Evolutionary conservation across 2,113 vertebrate species (phyloP).

Genomic region (Herpailurus yagouaroundi): DNA sequence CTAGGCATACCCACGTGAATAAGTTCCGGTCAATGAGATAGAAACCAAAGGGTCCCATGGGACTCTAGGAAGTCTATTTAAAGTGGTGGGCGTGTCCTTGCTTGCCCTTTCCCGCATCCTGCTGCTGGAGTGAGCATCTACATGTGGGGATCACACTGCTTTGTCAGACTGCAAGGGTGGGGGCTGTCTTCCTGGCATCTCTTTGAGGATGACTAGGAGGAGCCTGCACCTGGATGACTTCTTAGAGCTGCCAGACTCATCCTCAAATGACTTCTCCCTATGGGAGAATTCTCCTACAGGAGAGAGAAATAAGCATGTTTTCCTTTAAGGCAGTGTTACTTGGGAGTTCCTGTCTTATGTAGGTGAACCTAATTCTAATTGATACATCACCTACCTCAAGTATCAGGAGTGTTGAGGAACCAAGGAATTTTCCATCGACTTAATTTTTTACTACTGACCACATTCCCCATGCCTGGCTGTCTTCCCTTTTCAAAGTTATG

Average conservation of each 20-base stretch:
- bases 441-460: not conserved
- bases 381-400: not conserved
- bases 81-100: not conserved
- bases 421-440: not conserved
- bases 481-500: not conserved
- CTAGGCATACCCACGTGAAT: not conserved
- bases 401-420: not conserved
- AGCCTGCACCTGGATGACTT: not conserved
- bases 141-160: not conserved
- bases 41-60: not conserved
- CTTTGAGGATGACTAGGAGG: not conserved
- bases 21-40: not conserved
- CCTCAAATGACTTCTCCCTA: not conserved
- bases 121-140: not conserved
- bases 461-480: not conserved
- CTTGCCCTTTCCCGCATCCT: not conserved
- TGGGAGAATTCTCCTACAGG: not conserved
- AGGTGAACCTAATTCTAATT: not conserved
- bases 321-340: not conserved
- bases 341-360: not conserved
- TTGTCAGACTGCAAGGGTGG: too few relatives aligned
- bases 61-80: not conserved
- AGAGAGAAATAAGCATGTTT: not conserved
- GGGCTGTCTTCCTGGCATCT: not conserved
- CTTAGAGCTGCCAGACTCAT: not conserved